Base-by-base conservation (phyloP, 2,113 vertebrate genomes). In the Hippocampus barbouri region DNA sequence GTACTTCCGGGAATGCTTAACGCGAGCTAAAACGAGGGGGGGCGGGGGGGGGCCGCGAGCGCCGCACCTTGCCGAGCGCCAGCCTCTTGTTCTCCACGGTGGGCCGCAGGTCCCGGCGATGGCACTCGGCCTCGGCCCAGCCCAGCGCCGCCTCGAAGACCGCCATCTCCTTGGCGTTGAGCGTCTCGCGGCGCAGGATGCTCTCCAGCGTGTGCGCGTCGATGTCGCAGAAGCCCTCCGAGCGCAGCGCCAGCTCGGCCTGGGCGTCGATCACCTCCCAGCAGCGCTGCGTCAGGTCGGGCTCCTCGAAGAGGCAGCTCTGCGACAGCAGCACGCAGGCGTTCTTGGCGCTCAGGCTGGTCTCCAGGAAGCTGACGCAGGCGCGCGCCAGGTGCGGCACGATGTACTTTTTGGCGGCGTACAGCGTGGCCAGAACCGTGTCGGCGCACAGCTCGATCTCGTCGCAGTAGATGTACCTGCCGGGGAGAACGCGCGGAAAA, bases 201-300 rank as follows among this genome's bases (percentile, higher is more conserved):
- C 96, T 96, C 91, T 99, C 96, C 79, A 99, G 90, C 0, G 97
- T 99, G 84, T 94, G 94, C 30, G 91, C 85, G 84, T 99, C 97
- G 65, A 99, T 98, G 92, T 98, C 97, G 1, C 96, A 98, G 91
- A 99, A 99, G 0, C 97, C 97, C 60, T 99, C 97, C 0, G 97
- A 98, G 84, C 96, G 95, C 80, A 99, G 93, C 0, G 97, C 95
- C 6, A 99, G 92, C 89, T 99, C 97, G 0, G 96, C 97, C 66
- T 99, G 97, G 0, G 97, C 97, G 68, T 99, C 97, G 30, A 99
- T 98, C 80, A 98, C 97, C 90, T 99, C 97, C 97, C 97, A 99
- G 90, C 97, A 98, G 49, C 97, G 94, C 89, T 94, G 96, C 47
- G 95, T 98, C 87, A 99, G 93, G 87, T 99, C 96, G 0, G 97